Evolutionary conservation across 2,797 vertebrate species (phyloP).

Genomic region (Lepus townsendii): DNA sequence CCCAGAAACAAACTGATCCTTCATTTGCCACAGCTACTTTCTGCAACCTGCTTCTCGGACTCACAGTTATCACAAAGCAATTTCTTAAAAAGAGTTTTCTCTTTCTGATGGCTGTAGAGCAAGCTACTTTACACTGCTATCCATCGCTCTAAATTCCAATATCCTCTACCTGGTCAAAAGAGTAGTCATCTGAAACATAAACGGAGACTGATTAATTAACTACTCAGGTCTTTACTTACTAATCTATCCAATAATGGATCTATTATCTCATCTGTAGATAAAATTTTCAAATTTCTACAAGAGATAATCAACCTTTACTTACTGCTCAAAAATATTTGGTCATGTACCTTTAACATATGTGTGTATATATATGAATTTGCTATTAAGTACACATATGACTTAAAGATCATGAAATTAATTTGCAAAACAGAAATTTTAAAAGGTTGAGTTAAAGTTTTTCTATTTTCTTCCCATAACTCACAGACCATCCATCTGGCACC

Average conservation of each 20-base stretch:
- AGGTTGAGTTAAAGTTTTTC: conserved; percentile 6
- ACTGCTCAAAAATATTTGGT: neutral
- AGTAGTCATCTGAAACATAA: conserved; percentile 21
- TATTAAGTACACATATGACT: neutral
- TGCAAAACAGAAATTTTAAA: conserved; percentile 21
- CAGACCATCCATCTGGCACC: neutral
- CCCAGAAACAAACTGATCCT: conserved; percentile 30
- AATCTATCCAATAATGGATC: neutral
- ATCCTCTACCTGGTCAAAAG: conserved; percentile 9
- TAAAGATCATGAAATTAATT: conserved; percentile 25
- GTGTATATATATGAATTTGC: neutral
- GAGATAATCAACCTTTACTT: neutral
- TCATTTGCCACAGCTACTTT: conserved; percentile 11
- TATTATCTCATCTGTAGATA: conserved; percentile 21
- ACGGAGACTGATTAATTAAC: neutral
- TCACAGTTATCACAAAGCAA: conserved; percentile 23
- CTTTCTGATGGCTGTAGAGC: neutral
- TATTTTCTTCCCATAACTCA: conserved; percentile 12
- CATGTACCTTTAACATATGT: neutral
- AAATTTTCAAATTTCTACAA: conserved; percentile 57
- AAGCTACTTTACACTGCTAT: neutral
- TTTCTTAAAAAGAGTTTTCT: conserved; percentile 21
- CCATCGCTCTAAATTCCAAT: neutral
- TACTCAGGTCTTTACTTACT: neutral
- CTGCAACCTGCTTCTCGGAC: conserved; percentile 2